Evolutionary conservation across 2,113 vertebrate genomes (phyloP), one percentile per base, ranked within the genome.

Genomic region (Anthoscopus minutus): DNA sequence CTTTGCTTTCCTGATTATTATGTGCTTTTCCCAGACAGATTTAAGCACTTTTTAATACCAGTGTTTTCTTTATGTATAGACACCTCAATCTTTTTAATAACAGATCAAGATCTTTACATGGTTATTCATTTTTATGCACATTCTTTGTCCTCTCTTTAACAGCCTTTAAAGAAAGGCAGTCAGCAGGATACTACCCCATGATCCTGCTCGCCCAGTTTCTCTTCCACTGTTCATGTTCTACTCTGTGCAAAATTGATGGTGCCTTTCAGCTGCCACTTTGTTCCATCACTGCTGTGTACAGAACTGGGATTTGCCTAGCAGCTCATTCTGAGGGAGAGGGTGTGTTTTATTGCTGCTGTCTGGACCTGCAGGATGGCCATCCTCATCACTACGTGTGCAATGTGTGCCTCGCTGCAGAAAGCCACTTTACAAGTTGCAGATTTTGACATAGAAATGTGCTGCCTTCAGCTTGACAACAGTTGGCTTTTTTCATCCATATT

Each of bases 371-470:
- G 53, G 42, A 56, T 44, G 17, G 2, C 14, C 0, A 0, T 45
- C 11, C 23, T 18, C 1, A 0, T 69, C 4, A 1, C 54, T 71
- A 4, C 28, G 8, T 27, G 42, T 35, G 19, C 61, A 17, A 3
- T 5, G 13, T 71, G 62, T n/a, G 20, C 61, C n/a, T 74, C 0
- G 0, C 22, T 86, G 61, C 61, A 15, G 50, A 47, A 51, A 61
- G 11, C 18, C 56, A 12, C 45, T 56, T 81, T 1, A 73, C 44
- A n/a, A 58, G 20, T 17, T 60, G 19, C 6, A 51, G 51, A 40
- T 67, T 42, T 40, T 48, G 47, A 38, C 0, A 0, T 15, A 20
- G 44, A 89, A 17, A 48, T 25, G 14, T 0, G 0, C 54, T 56
- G 30, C 40, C 53, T 81, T 42, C 53, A 19, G 0, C 16, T 60